Conservation (phyloP, 1,140 invertebrate species). For the Drosophila trapezifrons region DNA sequence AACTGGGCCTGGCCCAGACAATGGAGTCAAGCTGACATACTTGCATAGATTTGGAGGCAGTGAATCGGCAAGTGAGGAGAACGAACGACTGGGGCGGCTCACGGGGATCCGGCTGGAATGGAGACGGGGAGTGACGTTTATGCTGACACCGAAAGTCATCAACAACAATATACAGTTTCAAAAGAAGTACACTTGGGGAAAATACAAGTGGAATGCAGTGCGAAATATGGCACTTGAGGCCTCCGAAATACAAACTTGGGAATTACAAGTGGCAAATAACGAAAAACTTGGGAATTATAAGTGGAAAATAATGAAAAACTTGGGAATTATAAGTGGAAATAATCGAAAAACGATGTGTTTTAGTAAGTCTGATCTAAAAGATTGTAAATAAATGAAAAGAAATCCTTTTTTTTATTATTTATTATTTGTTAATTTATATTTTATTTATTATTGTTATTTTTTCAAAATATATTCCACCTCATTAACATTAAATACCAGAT, state of each 20-base stretch:
- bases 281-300: too few species aligned
- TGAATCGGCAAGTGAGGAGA: slow-evolving; percentile 15
- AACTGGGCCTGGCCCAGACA: slow-evolving; percentile 49
- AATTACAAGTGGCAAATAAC: not conserved
- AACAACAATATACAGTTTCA: slow-evolving; percentile 45
- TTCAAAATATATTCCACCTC: too few species aligned
- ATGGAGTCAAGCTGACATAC: slow-evolving; percentile 60
- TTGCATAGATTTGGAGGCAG: slow-evolving; percentile 47
- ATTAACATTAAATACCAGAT: not conserved
- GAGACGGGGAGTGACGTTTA: slow-evolving; percentile 60
- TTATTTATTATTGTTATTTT: too few species aligned
- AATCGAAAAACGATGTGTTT: too few species aligned
- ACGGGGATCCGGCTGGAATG: not conserved
- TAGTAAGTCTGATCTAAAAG: too few species aligned
- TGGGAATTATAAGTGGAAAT: too few species aligned
- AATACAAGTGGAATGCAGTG: too few species aligned
- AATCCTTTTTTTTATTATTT: too few species aligned
- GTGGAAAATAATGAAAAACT: too few species aligned
- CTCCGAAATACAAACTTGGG: not conserved
- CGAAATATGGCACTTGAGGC: too few species aligned
- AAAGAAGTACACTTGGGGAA: not conserved
- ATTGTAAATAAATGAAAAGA: too few species aligned
- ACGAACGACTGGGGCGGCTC: not conserved
- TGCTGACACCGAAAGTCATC: slow-evolving; percentile 77
- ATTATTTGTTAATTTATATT: too few species aligned